A percentile compares a stretch with the other conserved stretches of the same genome.
phyloP scores from a whole-genome alignment of 2,888 invertebrate species.

The Tinea pellionella region DNA sequence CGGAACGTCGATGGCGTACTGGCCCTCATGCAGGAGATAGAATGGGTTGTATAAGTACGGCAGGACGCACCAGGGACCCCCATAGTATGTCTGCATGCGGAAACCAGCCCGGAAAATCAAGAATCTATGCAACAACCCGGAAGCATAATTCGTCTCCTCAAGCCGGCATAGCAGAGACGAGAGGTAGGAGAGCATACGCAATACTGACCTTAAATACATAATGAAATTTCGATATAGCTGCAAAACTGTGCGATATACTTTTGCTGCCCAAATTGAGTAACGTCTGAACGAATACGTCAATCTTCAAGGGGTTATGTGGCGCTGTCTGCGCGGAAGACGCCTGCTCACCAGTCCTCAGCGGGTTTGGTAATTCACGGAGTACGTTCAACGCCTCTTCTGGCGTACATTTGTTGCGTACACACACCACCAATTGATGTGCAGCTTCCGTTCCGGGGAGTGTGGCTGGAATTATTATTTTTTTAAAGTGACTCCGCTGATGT shows the following conservation, averaged over 20 bases:
- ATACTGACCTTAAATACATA: constrained; percentile 83
- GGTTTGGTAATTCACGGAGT: constrained; percentile 87
- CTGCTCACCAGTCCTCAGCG: constrained; percentile 77
- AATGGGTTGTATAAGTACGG: too few species aligned
- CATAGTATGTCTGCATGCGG: too few species aligned
- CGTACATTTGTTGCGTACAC: constrained; percentile 90
- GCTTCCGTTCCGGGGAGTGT: constrained; percentile 82
- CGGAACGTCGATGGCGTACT: too few species aligned
- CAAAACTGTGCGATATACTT: constrained; percentile 98
- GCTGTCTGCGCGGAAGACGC: constrained; percentile 72
- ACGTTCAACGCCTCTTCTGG: constrained; percentile 90
- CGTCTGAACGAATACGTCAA: constrained; percentile 97
- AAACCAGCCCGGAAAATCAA: too few species aligned
- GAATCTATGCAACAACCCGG: too few species aligned
- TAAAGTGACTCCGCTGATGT: too few species aligned
- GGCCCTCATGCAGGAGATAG: too few species aligned
- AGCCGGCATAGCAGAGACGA: too few species aligned
- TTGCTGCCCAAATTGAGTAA: constrained; percentile 93
- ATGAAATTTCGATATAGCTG: constrained; percentile 97
- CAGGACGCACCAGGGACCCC: too few species aligned
- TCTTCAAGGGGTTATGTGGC: constrained; percentile 90
- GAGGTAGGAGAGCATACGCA: too few species aligned
- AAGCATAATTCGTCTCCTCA: too few species aligned
- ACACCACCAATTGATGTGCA: constrained; percentile 87
- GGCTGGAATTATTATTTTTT: too few species aligned